These are phyloP conservation scores for Rotaria macrura DNA, from an alignment of 2,888 invertebrate genomes.

Conservation along the genomic window DNA sequence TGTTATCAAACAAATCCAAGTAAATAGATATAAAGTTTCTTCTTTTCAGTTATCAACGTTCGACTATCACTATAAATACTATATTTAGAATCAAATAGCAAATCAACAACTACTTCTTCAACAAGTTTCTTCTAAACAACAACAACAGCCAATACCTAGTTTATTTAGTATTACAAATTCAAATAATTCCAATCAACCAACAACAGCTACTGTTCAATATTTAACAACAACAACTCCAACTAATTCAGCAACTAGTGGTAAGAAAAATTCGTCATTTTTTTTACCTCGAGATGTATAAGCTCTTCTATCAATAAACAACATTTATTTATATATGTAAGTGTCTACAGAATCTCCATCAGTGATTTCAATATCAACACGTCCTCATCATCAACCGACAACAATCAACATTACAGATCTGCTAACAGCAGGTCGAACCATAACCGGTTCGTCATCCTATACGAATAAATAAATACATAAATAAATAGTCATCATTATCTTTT, in stretches of 20 bases:
- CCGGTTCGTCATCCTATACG: neutral
- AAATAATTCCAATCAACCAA: neutral
- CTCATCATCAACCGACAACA: neutral
- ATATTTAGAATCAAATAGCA: neutral
- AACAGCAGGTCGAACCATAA: neutral
- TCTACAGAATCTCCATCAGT: neutral
- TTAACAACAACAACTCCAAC: neutral
- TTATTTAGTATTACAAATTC: slow-evolving; percentile 5
- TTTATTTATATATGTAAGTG: neutral
- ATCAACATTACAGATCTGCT: neutral
- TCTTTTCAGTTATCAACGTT: neutral
- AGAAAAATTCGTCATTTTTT: neutral
- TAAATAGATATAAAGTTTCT: neutral
- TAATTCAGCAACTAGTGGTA: neutral
- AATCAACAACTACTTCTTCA: neutral
- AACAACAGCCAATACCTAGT: slow-evolving; percentile 12
- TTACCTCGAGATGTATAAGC: neutral
- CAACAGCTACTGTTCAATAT: slow-evolving; percentile 20
- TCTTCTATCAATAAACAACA: neutral
- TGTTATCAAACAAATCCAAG: slow-evolving; percentile 14
- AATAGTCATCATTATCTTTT: neutral
- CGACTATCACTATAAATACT: neutral
- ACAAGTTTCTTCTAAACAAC: slow-evolving; percentile 8
- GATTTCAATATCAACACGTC: neutral
- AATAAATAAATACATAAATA: neutral